phyloP scores from a whole-genome alignment of 1,140 invertebrate species.

The Danaus plexippus region DNA sequence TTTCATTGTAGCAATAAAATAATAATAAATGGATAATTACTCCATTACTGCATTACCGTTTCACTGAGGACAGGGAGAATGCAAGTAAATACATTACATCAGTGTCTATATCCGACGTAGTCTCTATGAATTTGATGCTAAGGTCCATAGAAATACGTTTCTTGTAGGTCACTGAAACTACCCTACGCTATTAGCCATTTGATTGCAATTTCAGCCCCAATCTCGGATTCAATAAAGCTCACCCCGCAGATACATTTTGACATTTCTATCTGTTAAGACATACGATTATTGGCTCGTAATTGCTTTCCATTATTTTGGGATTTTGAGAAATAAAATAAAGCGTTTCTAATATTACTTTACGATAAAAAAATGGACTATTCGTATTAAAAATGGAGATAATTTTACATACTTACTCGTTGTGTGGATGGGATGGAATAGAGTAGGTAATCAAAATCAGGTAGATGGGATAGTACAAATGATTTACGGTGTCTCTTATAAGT shows the following conservation, averaged over 20 bases:
- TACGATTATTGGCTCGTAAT: constrained; percentile 58
- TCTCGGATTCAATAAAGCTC: constrained; percentile 56
- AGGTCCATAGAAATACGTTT: constrained; percentile 5
- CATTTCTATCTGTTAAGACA: constrained; percentile 62
- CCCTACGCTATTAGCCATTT: constrained; percentile 53
- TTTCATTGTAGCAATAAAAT: constrained; percentile 52
- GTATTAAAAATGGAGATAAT: too few species aligned
- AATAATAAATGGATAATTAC: constrained; percentile 69
- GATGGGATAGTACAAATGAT: too few species aligned
- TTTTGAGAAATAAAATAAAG: too few species aligned
- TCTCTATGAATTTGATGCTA: constrained; percentile 11
- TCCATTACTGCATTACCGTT: constrained; percentile 62
- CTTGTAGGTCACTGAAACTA: constrained; percentile 11
- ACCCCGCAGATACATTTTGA: constrained; percentile 60
- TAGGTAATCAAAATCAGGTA: too few species aligned
- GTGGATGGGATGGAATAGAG: too few species aligned
- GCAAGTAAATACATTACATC: constrained; percentile 11
- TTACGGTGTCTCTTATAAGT: too few species aligned
- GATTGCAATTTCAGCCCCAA: constrained; percentile 49
- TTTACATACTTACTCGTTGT: too few species aligned
- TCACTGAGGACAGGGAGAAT: constrained; percentile 21
- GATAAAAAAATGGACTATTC: neutral
- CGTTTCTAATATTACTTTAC: constrained; percentile 5
- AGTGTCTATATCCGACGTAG: constrained; percentile 3
- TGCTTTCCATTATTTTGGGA: constrained; percentile 30